These are phyloP conservation scores for Pachyramphus minor DNA, from an alignment of 2,113 vertebrate genomes.

Conservation along the genomic window DNA sequence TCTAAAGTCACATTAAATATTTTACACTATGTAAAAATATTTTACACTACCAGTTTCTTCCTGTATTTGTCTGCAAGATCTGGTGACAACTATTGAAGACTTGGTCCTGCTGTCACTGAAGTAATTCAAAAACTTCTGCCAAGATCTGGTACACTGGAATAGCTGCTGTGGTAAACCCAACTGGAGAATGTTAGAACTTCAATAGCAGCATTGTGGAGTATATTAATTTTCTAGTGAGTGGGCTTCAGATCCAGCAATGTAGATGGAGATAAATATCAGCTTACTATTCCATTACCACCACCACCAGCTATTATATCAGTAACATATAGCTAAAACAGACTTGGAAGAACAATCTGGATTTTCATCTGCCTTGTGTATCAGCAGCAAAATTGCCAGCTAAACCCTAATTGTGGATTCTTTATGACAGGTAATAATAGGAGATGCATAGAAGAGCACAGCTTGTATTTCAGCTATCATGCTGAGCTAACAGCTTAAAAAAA, in stretches of 20 bases:
- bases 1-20: not conserved
- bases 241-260: not conserved
- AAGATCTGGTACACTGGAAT: not conserved
- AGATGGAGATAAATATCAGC: not conserved
- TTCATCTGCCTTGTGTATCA: not conserved
- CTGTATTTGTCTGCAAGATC: not conserved
- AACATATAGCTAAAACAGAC: not conserved
- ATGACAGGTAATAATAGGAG: slow-evolving; percentile 55
- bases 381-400: slow-evolving; percentile 9
- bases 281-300: not conserved
- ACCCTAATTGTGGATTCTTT: slow-evolving; percentile 46
- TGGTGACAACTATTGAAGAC: not conserved
- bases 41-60: not conserved
- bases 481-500: not conserved
- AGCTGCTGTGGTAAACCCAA: not conserved
- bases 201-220: not conserved
- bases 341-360: not conserved
- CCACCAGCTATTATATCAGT: not conserved
- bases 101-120: not conserved
- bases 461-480: slow-evolving; percentile 22
- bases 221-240: not conserved
- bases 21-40: not conserved
- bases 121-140: not conserved
- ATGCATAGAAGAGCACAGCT: slow-evolving; percentile 18
- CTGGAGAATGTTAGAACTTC: not conserved